Evolutionary conservation across 1,140 invertebrate genomes (phyloP), one percentile per base, ranked within the genome.

Genomic region (Holcopasites calliopsidis): DNA sequence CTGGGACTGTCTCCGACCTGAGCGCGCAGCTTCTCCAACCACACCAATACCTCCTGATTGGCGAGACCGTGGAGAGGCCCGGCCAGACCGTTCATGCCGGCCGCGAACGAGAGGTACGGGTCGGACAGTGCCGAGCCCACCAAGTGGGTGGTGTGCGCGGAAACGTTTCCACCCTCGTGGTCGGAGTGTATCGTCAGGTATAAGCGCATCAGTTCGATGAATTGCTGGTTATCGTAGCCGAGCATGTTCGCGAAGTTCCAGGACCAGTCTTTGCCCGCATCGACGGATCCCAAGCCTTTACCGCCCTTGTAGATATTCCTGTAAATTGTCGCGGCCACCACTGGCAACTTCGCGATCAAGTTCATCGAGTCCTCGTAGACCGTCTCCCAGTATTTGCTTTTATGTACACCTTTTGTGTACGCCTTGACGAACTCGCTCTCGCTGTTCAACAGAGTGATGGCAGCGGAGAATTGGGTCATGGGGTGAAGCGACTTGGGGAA

Each of bases 111-210:
- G 0, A 99, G 92, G 89, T 99, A 99, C 4, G 98, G 97, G 92
- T 99, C 98, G 72, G 97, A 98, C 38, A 99, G 93, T 0, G 98
- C 98, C 8, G 97, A 99, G 11, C 97, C 98, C 11, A 99, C 98
- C 87, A 99, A 93, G 91, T 99, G 98, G 21, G 95, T 96, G 0
- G 98, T 97, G 90, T 99, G 98, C 6, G 98, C 98, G 21, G 95
- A 96, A 1, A 99, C 98, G 89, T 99, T 99, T 79, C 98, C 98
- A 79, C 98, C 97, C 91, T 98, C 97, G 92, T 98, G 97, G 89
- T 99, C 97, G 92, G 96, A 97, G 93, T 99, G 98, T 84, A 99
- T 99, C 58, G 98, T 98, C 74, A 99, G 93, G 88, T 99, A 99
- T 18, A 99, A 93, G 75, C 98, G 94, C 95, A 99, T 95, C 35